These are phyloP conservation scores for Thymallus thymallus DNA, from an alignment of 2,113 vertebrate species.

Conservation along the genomic window DNA sequence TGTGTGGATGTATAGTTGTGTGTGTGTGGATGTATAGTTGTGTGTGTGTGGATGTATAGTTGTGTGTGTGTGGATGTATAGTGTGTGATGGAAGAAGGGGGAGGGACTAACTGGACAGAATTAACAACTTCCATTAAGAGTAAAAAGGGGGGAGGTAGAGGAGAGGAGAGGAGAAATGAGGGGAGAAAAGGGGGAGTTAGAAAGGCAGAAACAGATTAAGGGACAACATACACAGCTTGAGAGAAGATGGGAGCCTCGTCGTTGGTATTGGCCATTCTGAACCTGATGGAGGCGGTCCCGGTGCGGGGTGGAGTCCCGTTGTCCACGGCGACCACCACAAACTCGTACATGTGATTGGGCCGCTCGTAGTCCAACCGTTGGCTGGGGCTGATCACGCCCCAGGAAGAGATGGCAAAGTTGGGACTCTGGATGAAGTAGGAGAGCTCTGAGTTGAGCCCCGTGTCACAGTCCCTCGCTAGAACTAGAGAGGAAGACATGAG, in stretches of 20 bases:
- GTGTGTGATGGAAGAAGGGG: too few species aligned
- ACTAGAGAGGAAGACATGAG: slow-evolving; percentile 64
- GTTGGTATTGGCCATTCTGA: slow-evolving; percentile 81
- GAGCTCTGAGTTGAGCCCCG: slow-evolving; percentile 81
- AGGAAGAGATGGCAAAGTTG: slow-evolving; percentile 80
- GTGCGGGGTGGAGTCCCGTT: slow-evolving; percentile 80
- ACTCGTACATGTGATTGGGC: slow-evolving; percentile 86
- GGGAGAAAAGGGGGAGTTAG: neutral
- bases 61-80: too few species aligned
- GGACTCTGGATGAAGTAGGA: slow-evolving; percentile 80
- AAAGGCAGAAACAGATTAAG: neutral
- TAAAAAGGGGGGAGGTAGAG: neutral
- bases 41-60: too few species aligned
- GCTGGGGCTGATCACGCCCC: slow-evolving; percentile 80
- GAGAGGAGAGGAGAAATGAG: neutral
- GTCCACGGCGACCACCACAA: slow-evolving; percentile 85
- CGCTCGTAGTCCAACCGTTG: slow-evolving; percentile 83
- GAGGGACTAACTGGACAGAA: too few species aligned
- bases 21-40: too few species aligned
- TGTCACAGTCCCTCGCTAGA: slow-evolving; percentile 85
- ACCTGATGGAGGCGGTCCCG: slow-evolving; percentile 81
- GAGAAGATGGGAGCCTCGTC: slow-evolving; percentile 87
- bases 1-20: too few species aligned
- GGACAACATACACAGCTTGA: slow-evolving; percentile 68
- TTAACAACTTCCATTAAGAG: neutral